phyloP scores from a whole-genome alignment of 2,113 vertebrate genomes.

The Colius striatus region DNA sequence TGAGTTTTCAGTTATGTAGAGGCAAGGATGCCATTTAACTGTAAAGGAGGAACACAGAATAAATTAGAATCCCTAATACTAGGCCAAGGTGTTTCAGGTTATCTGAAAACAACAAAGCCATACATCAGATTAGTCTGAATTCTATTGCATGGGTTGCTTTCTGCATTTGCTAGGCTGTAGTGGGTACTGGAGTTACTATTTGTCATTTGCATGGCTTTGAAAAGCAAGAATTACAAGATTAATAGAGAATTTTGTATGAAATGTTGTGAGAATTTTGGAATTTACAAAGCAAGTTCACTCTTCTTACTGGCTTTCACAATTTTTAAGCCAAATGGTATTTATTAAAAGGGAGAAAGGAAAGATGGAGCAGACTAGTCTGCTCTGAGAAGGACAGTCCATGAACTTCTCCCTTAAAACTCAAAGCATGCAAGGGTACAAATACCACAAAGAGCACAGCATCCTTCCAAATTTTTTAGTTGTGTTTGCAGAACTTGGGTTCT shows the following conservation, averaged over 20 bases:
- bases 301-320: not conserved
- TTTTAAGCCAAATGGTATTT: not conserved
- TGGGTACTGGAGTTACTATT: not conserved
- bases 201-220: not conserved
- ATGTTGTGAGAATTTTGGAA: not conserved
- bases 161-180: not conserved
- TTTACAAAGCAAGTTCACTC: not conserved
- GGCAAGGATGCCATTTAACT: not conserved
- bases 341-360: not conserved
- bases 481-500: not conserved
- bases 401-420: not conserved
- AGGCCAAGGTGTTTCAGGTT: not conserved
- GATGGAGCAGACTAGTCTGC: fast-evolving
- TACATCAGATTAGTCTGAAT: not conserved
- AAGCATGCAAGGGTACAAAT: not conserved
- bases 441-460: not conserved
- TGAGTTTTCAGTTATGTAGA: not conserved
- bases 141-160: not conserved
- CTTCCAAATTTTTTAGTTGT: not conserved
- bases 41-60: not conserved
- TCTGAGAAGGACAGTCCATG: not conserved
- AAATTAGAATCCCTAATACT: not conserved
- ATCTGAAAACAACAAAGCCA: not conserved
- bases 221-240: not conserved
- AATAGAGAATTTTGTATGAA: not conserved